Base-by-base conservation (phyloP, 2,113 vertebrate species). In the Tautogolabrus adspersus region DNA sequence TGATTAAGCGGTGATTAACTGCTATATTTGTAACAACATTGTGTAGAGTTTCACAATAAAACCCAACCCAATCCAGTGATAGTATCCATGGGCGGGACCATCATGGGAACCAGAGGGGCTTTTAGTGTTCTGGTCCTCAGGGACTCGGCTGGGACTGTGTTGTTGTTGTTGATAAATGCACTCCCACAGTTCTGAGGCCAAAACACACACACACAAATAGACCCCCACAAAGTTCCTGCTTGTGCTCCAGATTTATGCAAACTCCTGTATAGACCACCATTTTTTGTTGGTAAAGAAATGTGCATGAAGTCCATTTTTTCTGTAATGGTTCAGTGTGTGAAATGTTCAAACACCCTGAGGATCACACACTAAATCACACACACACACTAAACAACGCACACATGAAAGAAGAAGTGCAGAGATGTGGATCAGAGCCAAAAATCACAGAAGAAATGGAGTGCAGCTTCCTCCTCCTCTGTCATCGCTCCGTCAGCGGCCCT, bases 21-120 rank as follows among this genome's bases (percentile, higher is more conserved):
- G 67, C 61, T 86, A 69, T 89, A 86, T 92, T 93, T 89, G 67
- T 22, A 79, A 75, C 58, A 54, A 71, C 87, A 84, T 77, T 89
- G 87, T 89, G 30, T 68, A 21, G 30, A 64, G 80, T 76, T 84
- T 70, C 79, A 91, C 82, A 88, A 88, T 87, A 72, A 72, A 81
- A 77, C 54, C 26, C 59, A 56, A 66, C 62, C 47, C 64, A 66
- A 69, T 75, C 73, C 64, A 60, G 79, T 46, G 74, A 59, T 42
- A 16, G 77, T 23, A 74, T 79, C 68, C 1, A 66, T 72, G 72
- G 83, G 63, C 55, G 22, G 38, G n/a, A 72, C 7, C 23, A 87
- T 87, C 87, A 82, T 91, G 88, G 85, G 86, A 91, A 90, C 85
- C 63, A 30, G 65, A 73, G 72, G 61, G 75, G 54, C 73, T 82